These are phyloP conservation scores for Melanogrammus aeglefinus DNA, from an alignment of 2,797 vertebrate genomes.

Conservation along the genomic window DNA sequence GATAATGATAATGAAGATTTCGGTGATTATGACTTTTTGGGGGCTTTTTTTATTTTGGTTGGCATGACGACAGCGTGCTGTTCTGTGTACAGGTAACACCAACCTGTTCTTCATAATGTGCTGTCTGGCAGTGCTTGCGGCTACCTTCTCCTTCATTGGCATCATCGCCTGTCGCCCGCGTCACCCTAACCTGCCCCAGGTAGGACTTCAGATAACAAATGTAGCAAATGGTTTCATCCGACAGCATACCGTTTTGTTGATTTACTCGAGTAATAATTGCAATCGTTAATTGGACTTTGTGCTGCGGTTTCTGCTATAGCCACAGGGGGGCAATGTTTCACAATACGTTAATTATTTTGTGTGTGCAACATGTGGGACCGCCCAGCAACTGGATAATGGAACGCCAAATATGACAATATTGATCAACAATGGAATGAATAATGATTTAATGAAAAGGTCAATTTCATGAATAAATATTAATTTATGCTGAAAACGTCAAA, in stretches of 20 bases:
- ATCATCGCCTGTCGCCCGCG: conserved; percentile 71
- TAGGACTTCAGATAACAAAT: conserved; percentile 42
- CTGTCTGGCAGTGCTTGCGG: conserved; percentile 70
- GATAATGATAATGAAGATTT: not conserved
- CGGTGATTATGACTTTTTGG: not conserved
- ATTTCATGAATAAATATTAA: not conserved
- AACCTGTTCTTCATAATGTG: conserved; percentile 79
- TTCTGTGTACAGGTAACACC: conserved; percentile 61
- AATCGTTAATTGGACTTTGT: not conserved
- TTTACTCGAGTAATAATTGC: not conserved
- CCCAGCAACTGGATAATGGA: too few species aligned
- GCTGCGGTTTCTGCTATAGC: not conserved
- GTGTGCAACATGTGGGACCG: too few species aligned
- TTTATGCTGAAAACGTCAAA: not conserved
- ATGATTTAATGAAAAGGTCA: not conserved
- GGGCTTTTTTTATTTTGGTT: not conserved
- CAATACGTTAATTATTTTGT: not conserved
- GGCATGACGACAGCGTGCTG: not conserved
- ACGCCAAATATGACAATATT: not conserved
- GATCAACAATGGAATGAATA: not conserved
- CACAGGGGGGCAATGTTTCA: not conserved
- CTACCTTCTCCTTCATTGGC: conserved; percentile 74
- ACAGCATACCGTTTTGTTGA: too few species aligned
- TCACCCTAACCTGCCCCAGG: conserved; percentile 69
- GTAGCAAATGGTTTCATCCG: not conserved